phyloP scores from a whole-genome alignment of 2,797 vertebrate genomes.

The Crocodylus rhombifer region DNA sequence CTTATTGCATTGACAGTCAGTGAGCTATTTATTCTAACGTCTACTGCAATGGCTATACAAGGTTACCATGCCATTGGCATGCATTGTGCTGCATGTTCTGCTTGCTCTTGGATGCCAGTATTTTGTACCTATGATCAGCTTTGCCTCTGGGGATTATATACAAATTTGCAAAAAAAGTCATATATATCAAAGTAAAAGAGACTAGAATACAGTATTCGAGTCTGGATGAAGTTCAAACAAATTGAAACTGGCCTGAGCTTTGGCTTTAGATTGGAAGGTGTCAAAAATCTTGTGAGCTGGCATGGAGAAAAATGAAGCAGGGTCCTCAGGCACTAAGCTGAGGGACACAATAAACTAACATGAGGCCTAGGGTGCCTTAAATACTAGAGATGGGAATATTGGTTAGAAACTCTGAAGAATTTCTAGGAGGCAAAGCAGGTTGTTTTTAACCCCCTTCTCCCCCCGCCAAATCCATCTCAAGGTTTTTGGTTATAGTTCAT shows the following conservation, averaged over 20 bases:
- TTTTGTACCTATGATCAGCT: neutral
- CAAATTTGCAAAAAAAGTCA: too few relatives aligned
- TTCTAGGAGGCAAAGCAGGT: neutral
- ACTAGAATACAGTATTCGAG: too few relatives aligned
- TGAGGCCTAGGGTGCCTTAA: neutral
- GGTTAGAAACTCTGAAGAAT: neutral
- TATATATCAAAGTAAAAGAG: too few relatives aligned
- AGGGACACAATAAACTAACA: neutral
- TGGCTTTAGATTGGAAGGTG: neutral
- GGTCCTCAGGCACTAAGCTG: too few relatives aligned
- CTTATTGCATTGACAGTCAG: neutral
- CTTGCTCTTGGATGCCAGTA: neutral
- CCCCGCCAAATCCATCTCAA: neutral
- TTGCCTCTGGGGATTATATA: neutral
- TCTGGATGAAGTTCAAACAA: neutral
- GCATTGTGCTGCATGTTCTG: neutral
- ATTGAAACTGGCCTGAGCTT: neutral
- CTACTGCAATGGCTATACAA: neutral
- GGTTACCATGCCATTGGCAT: neutral
- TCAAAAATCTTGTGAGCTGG: neutral
- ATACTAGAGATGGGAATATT: neutral
- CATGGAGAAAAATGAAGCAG: neutral
- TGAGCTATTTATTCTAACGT: neutral
- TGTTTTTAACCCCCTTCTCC: neutral
- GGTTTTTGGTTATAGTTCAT: neutral